Conservation (phyloP, 2,113 vertebrate genomes). For the Ranitomeya variabilis region DNA sequence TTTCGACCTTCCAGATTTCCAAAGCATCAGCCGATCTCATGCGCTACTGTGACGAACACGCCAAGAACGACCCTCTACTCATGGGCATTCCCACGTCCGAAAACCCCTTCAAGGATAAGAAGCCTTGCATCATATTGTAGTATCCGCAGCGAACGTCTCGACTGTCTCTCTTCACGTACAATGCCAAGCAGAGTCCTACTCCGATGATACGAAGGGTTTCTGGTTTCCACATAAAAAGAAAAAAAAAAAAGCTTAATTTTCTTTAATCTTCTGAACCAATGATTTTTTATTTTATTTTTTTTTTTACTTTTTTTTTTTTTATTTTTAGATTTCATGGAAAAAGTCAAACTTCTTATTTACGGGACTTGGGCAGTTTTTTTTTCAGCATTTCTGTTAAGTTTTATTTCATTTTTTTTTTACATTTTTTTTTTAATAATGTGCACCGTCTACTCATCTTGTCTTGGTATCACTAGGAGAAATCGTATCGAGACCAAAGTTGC, state of each 20-base stretch:
- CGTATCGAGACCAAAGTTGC: slow-evolving; percentile 66
- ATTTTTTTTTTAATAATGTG: slow-evolving; percentile 43
- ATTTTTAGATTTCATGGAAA: slow-evolving; percentile 60
- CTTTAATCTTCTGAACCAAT: slow-evolving; percentile 60
- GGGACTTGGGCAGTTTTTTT: background rate
- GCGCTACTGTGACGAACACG: slow-evolving; percentile 88
- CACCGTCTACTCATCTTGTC: slow-evolving; percentile 47
- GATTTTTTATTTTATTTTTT: slow-evolving; percentile 59
- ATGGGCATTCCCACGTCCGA: slow-evolving; percentile 91
- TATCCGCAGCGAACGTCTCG: slow-evolving; percentile 57
- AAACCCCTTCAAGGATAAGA: slow-evolving; percentile 99
- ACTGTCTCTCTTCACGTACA: slow-evolving; percentile 53
- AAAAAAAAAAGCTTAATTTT: slow-evolving; percentile 37
- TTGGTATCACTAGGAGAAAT: slow-evolving; percentile 16
- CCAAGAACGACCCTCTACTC: slow-evolving; percentile 87
- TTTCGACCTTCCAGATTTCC: slow-evolving; percentile 79
- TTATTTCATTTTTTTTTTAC: slow-evolving; percentile 8
- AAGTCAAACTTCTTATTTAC: slow-evolving; percentile 41
- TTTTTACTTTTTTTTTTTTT: slow-evolving; percentile 59
- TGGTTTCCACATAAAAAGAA: slow-evolving; percentile 60
- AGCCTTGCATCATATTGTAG: slow-evolving; percentile 90
- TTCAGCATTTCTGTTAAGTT: slow-evolving; percentile 10
- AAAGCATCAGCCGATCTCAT: slow-evolving; percentile 91
- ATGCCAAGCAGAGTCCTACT: slow-evolving; percentile 54
- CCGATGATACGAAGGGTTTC: slow-evolving; percentile 65